Conservation (phyloP, 2,888 invertebrate species). For the Athetis lepigone region DNA sequence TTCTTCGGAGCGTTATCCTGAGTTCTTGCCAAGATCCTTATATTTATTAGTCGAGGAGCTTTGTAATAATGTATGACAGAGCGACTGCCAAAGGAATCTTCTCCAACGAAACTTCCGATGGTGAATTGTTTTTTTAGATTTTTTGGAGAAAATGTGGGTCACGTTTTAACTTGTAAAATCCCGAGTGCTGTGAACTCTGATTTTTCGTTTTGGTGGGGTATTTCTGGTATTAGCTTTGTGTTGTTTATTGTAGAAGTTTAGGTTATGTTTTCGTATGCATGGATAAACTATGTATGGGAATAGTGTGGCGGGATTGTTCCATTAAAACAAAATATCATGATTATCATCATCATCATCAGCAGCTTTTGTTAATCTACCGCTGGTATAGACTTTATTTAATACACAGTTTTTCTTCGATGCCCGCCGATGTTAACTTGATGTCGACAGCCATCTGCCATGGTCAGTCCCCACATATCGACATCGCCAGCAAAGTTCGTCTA, state of each 20-base stretch:
- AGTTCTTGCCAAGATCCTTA: conserved; percentile 48
- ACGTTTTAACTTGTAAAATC: conserved; percentile 37
- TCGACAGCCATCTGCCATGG: conserved; percentile 4
- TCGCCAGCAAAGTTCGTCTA: too few species aligned
- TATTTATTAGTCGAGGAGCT: conserved; percentile 43
- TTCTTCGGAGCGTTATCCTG: conserved; percentile 34
- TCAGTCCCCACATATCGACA: too few species aligned
- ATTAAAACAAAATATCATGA: too few species aligned
- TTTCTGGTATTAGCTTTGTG: conserved; percentile 13
- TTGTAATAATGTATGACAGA: conserved; percentile 46
- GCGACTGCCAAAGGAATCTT: conserved; percentile 38
- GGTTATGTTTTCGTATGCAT: too few species aligned
- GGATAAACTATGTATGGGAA: too few species aligned
- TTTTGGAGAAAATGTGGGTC: conserved; percentile 12
- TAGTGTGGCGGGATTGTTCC: too few species aligned
- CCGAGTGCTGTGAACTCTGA: conserved; percentile 15
- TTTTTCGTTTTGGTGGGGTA: background rate
- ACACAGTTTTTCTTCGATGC: too few species aligned
- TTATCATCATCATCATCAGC: too few species aligned
- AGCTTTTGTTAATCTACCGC: too few species aligned
- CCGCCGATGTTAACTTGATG: too few species aligned
- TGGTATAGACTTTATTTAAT: too few species aligned
- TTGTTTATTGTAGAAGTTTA: conserved; percentile 17
- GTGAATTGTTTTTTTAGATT: conserved; percentile 17
- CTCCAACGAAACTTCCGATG: conserved; percentile 6